phyloP scores from a whole-genome alignment of 2,113 vertebrate species.

The Scopus umbretta region DNA sequence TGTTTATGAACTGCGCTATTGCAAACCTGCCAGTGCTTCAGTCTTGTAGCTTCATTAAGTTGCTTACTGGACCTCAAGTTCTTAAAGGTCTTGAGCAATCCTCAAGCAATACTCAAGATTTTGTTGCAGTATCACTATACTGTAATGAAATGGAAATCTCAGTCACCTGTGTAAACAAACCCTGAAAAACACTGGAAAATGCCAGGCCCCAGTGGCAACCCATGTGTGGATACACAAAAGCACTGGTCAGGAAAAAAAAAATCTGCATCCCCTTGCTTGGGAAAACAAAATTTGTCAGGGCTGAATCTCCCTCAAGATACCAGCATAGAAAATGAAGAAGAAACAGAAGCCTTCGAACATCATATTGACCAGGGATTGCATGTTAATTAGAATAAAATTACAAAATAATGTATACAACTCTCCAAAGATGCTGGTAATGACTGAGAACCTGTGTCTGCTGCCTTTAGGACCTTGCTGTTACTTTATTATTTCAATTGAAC shows the following conservation, averaged over 20 bases:
- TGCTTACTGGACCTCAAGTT: not conserved
- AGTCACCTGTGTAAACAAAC: not conserved
- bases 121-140: not conserved
- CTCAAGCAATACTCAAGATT: not conserved
- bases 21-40: not conserved
- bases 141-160: not conserved
- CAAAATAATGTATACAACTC: not conserved
- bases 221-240: not conserved
- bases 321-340: not conserved
- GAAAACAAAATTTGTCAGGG: not conserved
- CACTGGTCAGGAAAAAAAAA: not conserved
- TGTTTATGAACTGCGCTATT: not conserved
- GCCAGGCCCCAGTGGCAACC: not conserved
- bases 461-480: not conserved
- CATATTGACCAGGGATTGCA: not conserved
- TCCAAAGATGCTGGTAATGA: not conserved
- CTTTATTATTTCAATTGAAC: not conserved
- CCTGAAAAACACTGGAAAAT: not conserved
- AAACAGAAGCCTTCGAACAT: not conserved
- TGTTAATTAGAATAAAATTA: not conserved
- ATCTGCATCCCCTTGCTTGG: not conserved
- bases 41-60: not conserved
- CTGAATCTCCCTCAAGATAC: not conserved
- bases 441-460: not conserved
- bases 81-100: not conserved